phyloP scores from a whole-genome alignment of 1,140 invertebrate genomes.

The Dolichoris vasculosae region DNA sequence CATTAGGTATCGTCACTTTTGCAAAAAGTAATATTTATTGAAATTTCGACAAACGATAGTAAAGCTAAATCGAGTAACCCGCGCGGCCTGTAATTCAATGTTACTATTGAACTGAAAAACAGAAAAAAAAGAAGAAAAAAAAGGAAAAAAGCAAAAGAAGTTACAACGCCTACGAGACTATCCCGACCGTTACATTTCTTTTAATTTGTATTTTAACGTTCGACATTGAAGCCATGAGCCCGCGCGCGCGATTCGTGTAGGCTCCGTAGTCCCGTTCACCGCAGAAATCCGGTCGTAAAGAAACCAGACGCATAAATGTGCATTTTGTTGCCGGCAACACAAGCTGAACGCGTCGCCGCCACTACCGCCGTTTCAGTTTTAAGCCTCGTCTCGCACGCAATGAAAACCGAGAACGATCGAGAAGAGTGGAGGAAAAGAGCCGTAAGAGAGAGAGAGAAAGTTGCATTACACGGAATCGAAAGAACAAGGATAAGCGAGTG shows the following conservation, averaged over 20 bases:
- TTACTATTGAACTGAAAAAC: not conserved
- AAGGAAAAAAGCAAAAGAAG: not conserved
- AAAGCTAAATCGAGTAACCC: not conserved
- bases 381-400: conserved; percentile 31
- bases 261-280: conserved; percentile 4
- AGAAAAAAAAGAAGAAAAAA: too few relatives aligned
- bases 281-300: conserved; percentile 47
- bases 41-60: not conserved
- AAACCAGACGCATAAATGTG: conserved; percentile 51
- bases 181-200: not conserved
- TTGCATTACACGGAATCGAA: conserved; percentile 27
- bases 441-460: not conserved
- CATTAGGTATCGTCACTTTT: too few relatives aligned
- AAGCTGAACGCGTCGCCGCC: not conserved
- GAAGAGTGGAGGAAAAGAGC: not conserved
- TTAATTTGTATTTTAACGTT: conserved; percentile 33
- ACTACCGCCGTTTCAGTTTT: conserved; percentile 21
- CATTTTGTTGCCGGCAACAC: conserved; percentile 44
- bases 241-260: not conserved
- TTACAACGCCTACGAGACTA: not conserved
- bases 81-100: not conserved
- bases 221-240: not conserved
- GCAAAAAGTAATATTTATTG: not conserved
- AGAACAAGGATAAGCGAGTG: not conserved
- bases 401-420: conserved; percentile 33